Evolutionary conservation across 2,113 vertebrate species (phyloP), one percentile per base, ranked within the genome.

Genomic region (Fregata magnificens): DNA sequence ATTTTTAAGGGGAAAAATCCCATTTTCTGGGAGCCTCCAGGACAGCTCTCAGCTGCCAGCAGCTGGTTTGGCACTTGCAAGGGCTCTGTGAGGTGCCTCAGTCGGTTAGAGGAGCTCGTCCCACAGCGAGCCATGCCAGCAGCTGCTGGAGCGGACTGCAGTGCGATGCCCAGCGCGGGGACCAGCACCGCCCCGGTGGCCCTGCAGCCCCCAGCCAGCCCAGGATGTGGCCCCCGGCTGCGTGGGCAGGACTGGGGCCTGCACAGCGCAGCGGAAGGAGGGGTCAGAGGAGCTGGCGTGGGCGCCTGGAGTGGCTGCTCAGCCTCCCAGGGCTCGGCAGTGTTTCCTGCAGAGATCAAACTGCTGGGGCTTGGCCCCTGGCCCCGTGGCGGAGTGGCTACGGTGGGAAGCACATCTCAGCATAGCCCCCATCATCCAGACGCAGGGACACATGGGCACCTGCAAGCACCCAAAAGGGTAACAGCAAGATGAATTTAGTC

Each of bases 81-180:
- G n/a, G 47, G 45, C n/a, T 61, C 42, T 50, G 40, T 2, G 1
- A 81, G n/a, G 26, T 3, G 4, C 11, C n/a, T 59, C 31, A 6
- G 31, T 50, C 40, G 17, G 9, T 24, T 1, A 0, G 28, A 82
- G 45, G 4, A 29, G n/a, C 40, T 55, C 1, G 0, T 28, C 38
- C 67, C 1, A 0, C 32, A 61, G 55, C 0, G 2, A 52, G 20
- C 32, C 0, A 1, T 36, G 20, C 15, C 26, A 2, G 2, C 1
- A 1, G 56, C 36, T 1, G 1, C 63, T 7, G 9, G 32, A 67
- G 32, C 2, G 1, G 22, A 26, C 63, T 9, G 15, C 1, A 1
- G 58, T 2, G 0, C 9, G 6, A 17, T 26, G 28, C 14, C 18
- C 4, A 4, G 5, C 0, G 0, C 0, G 3, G n/a, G 63, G 28